Evolutionary conservation across 2,113 vertebrate genomes (phyloP).

Genomic region (Indicator indicator): DNA sequence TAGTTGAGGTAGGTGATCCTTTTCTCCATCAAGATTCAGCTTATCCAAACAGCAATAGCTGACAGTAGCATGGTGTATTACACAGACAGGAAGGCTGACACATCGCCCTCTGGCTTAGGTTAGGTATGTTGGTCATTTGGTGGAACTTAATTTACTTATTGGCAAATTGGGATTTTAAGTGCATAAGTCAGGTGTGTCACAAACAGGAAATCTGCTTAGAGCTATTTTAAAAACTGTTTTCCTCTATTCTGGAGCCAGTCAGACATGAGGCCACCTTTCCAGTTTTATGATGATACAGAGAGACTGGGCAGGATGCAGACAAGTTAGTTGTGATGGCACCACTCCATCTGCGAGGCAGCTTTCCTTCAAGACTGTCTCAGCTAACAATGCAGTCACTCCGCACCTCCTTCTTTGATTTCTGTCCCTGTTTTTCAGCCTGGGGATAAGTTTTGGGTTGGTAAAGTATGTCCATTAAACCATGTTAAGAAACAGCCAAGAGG

Average conservation of each 20-base stretch:
- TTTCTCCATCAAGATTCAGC: not conserved
- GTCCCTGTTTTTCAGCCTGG: not conserved
- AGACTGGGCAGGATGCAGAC: not conserved
- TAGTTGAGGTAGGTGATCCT: not conserved
- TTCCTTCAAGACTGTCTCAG: not conserved
- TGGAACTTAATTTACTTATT: not conserved
- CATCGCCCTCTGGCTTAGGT: not conserved
- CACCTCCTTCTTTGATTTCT: not conserved
- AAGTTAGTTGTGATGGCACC: not conserved
- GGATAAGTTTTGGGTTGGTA: not conserved
- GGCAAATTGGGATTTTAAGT: not conserved
- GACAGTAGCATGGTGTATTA: not conserved
- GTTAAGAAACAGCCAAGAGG: not conserved
- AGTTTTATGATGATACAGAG: not conserved
- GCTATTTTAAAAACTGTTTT: not conserved
- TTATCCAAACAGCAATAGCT: not conserved
- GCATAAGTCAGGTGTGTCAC: not conserved
- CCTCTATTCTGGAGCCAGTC: not conserved
- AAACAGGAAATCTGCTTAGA: not conserved
- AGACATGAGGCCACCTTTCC: not conserved
- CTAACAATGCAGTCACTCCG: not conserved
- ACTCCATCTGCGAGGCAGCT: not conserved
- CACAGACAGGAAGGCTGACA: accelerated
- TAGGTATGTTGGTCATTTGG: accelerated
- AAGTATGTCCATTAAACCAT: not conserved